Evolutionary conservation across 2,888 invertebrate genomes (phyloP), one percentile per base, ranked within the genome.

Genomic region (Rhingia campestris): DNA sequence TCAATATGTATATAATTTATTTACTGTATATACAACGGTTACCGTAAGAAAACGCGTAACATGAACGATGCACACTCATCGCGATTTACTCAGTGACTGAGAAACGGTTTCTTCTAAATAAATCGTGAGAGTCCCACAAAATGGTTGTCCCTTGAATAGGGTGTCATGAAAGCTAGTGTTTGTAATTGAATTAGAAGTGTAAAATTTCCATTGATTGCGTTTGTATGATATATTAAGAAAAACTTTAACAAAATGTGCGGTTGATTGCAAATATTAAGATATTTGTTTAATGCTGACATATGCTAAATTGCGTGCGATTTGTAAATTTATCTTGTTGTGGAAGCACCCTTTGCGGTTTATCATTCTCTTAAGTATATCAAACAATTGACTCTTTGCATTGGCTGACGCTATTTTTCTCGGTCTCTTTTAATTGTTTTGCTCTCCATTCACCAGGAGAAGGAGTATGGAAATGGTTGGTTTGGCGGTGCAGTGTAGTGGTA

Each of bases 51-150:
- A 87, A 88, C 88, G 88, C 88, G 88, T 86, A 81, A 87, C 86
- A 86, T 87, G 87, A 87, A 87, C 88, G 88, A 89, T 89, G 88
- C 87, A 88, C 87, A 88, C 88, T 89, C 89, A 88, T 88, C 89
- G 89, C 89, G 88, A 87, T 89, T 88, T 89, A 89, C 89, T 89
- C 89, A 88, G 86, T 89, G 88, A 89, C 89, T 89, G 88, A 88
- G 87, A 88, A 87, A 86, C 86, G 86, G 86, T 86, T 86, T 54
- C 75, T 85, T 72, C 43, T 54, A 76, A 80, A 76, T 56, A 81
- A 81, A 69, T 67, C 45, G 85, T 72, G 85, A 85, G 85, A 85
- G 85, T 59, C 81, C 75, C 56, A 72, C 53, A 59, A 76, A 81
- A 76, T 72, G 75, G 72, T 70, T 72, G 72, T 72, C 51, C 41